A percentile compares a stretch with the other conserved stretches of the same genome.
Evolutionary conservation across 2,113 vertebrate species (phyloP).

Genomic region (Clarias batrachus): DNA sequence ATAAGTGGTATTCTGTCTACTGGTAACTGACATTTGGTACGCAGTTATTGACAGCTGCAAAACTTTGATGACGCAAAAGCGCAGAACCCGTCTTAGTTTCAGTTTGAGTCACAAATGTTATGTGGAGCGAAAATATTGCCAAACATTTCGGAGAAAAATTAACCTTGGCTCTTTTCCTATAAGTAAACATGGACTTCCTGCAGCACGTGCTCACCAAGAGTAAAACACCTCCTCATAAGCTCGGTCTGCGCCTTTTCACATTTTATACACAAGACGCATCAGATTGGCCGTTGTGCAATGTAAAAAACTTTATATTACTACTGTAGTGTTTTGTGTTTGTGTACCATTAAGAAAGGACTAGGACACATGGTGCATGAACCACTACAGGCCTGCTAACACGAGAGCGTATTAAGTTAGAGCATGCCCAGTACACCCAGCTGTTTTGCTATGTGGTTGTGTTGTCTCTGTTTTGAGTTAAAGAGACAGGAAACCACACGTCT

Average conservation of each 20-base stretch:
- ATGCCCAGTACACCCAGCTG: constrained; percentile 53
- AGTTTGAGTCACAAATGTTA: constrained; percentile 50
- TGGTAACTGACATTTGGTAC: neutral
- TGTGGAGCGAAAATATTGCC: constrained; percentile 56
- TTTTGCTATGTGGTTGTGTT: constrained; percentile 76
- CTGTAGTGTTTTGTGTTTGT: neutral
- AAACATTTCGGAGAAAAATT: constrained; percentile 60
- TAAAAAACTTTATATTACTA: neutral
- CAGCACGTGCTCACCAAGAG: constrained; percentile 57
- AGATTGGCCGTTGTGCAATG: neutral
- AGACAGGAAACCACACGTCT: constrained; percentile 98
- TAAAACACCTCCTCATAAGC: constrained; percentile 45
- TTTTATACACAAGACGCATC: constrained; percentile 2
- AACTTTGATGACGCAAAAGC: neutral
- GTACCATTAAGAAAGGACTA: neutral
- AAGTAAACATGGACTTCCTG: constrained; percentile 70
- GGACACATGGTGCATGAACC: constrained; percentile 7
- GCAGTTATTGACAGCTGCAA: neutral
- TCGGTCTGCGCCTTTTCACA: neutral
- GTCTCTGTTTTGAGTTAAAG: constrained; percentile 84
- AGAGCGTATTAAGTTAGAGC: constrained; percentile 30
- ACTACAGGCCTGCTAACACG: constrained; percentile 22
- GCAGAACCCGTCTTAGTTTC: constrained; percentile 11
- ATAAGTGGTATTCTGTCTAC: neutral
- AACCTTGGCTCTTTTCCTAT: constrained; percentile 56